Evolutionary conservation across 2,113 vertebrate genomes (phyloP), one percentile per base, ranked within the genome.

Genomic region (Petromus typicus): DNA sequence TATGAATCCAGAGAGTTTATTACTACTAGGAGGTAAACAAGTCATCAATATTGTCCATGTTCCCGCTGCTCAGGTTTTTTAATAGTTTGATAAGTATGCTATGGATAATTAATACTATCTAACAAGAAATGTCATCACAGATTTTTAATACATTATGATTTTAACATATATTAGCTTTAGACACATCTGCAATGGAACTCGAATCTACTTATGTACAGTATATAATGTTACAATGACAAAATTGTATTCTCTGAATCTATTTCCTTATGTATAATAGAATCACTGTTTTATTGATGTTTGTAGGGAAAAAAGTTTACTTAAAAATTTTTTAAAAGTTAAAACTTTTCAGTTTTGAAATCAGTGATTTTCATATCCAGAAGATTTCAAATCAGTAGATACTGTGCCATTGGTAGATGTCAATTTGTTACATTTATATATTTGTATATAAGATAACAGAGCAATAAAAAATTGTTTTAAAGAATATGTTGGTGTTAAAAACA

Each of bases 361-460:
- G 34, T 34, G n/a, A 69, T 69, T 67, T 67, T 67, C 34, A 69
- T 69, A 69, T 37, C 34, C 34, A 67, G 32, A 69, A 37, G 18
- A 10, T 59, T 80, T 91, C 63, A 96, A 90, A 92, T 79, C 84
- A 64, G 75, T 56, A 86, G 71, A 76, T 25, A 79, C n/a, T 87
- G 48, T 69, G 69, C 2, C 34, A 82, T 71, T 17, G n/a, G 61
- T 40, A 89, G 34, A 37, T 61, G 75, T 27, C 84, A 67, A 54
- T 76, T 40, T 71, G 12, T 64, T 34, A 54, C 22, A 54, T 69
- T 69, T 48, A 40, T n/a, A 67, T 22, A 66, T 54, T 51, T 51
- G 54, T 51, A n/a, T 5, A 89, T 16, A 75, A 59, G 89, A 61
- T 64, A 78, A 34, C n/a, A 92, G 34, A 67, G 48, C 48, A 78